Percentiles rank a stretch among this genome's conserved stretches.
Conservation (phyloP, 2,888 invertebrate genomes). For the Silvanus unidentatus region DNA sequence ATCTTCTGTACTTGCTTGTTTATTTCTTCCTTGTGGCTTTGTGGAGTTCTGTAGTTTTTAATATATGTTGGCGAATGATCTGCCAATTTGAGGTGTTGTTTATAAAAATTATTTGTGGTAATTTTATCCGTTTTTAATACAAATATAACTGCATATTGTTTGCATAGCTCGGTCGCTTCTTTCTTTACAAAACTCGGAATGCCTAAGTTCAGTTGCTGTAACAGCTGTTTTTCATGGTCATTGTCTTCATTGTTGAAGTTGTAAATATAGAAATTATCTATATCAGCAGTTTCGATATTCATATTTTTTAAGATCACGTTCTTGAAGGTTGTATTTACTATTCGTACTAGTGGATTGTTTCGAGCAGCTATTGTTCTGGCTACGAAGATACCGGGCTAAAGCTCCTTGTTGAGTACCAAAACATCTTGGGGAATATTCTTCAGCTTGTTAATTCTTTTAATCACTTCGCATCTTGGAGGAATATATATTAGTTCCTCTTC, state of each 20-base stretch:
- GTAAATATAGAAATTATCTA: neutral
- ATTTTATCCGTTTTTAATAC: conserved; percentile 16
- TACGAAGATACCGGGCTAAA: conserved; percentile 4
- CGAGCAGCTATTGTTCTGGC: conserved; percentile 8
- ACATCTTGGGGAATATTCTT: neutral
- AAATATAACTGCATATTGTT: conserved; percentile 18
- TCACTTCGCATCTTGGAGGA: conserved; percentile 7
- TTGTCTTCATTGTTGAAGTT: neutral
- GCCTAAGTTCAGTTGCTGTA: conserved; percentile 2
- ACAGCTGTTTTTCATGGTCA: neutral
- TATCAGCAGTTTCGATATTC: neutral
- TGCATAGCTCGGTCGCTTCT: conserved; percentile 8
- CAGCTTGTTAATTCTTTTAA: conserved; percentile 1
- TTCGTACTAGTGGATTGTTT: conserved; percentile 8
- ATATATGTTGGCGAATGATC: conserved; percentile 19
- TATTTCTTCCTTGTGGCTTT: conserved; percentile 18
- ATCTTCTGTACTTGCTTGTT: conserved; percentile 18
- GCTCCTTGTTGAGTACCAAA: neutral
- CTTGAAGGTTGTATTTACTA: conserved; percentile 9
- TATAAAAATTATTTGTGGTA: conserved; percentile 23
- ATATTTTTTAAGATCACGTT: neutral
- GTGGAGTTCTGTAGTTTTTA: conserved; percentile 22
- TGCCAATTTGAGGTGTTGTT: conserved; percentile 17
- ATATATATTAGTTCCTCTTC: conserved; percentile 1
- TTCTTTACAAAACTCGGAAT: conserved; percentile 6